Base-by-base conservation (phyloP, 2,113 vertebrate genomes). In the Ceyx melanurus region DNA sequence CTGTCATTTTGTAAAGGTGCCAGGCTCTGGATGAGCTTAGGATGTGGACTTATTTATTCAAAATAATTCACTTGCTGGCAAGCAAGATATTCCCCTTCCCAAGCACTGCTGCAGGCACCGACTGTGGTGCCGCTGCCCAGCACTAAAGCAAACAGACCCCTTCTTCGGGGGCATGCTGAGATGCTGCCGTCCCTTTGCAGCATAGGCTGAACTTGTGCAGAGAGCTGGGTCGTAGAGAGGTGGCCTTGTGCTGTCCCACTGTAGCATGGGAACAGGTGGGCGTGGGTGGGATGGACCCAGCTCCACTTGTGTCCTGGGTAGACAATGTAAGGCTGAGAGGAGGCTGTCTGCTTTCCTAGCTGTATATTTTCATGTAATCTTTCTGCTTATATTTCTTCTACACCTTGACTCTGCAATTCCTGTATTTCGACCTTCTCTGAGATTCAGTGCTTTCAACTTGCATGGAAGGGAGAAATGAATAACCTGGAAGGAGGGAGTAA, bases 181-280 rank as follows among this genome's bases (percentile, higher is more conserved):
- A 9, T 54, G 65, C 40, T 74, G 37, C 61, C 1, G 0, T 84
- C 18, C 45, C 35, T 51, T 71, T 37, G 23, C 51, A 78, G 54
- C 74, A 13, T 0, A 37, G 37, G 37, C 0, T 21, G 43, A 16
- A 5, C 3, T 0, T 8, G 11, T 43, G 15, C 4, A 1, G 10
- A 21, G 31, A 45, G 29, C 0, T 0, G 3, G 22, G n/a, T 2
- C 2, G 1, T 8, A 22, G 77, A 40, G 76, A 28, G 6, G 21
- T 80, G 29, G 35, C 37, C 37, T 51, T 54, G 46, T 37, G 25
- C 51, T 71, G 60, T 78, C 73, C 70, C 53, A 46, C 31, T 61
- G 8, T 0, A 0, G 65, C 2, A 2, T 46, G 33, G 37, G 35
- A 58, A 33, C 8, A 46, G 42, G 37, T 50, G 48, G 48, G 23